Evolutionary conservation across 1,140 invertebrate species (phyloP).

Genomic region (Ooceraea biroi): DNA sequence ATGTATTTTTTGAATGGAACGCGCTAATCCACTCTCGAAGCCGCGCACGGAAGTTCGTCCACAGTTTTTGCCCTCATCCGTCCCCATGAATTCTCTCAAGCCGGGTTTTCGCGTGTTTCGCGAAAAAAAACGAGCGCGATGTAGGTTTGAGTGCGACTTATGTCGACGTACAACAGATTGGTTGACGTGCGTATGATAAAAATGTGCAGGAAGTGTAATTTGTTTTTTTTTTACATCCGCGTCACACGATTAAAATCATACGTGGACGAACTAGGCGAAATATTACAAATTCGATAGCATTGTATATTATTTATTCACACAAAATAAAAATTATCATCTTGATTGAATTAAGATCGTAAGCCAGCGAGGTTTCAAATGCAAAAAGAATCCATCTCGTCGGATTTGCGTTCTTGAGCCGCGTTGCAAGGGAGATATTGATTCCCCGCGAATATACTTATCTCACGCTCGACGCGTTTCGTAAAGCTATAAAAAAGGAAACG

Average conservation of each 20-base stretch:
- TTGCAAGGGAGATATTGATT: background rate
- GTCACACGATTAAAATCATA: background rate
- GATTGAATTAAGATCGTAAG: background rate
- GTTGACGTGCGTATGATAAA: background rate
- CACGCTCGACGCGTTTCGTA: background rate
- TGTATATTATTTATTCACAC: background rate
- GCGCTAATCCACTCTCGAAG: constrained; percentile 52
- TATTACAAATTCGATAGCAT: background rate
- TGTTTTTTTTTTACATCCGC: background rate
- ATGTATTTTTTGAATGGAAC: constrained; percentile 57
- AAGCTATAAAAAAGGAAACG: background rate
- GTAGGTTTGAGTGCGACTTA: constrained; percentile 28
- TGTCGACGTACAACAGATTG: constrained; percentile 7
- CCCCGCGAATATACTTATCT: constrained; percentile 21
- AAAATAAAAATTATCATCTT: background rate
- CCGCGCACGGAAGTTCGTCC: constrained; percentile 39
- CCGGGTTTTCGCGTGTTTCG: constrained; percentile 26
- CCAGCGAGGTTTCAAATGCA: background rate
- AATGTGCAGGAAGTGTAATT: background rate
- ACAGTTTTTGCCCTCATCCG: constrained; percentile 38
- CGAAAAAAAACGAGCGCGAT: constrained; percentile 15
- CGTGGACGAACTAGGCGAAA: background rate
- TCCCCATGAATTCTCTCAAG: constrained; percentile 36
- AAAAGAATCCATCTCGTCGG: constrained; percentile 6
- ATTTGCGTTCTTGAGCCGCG: background rate